Base-by-base conservation (phyloP, 2,888 invertebrate genomes). In the Oscheius myriophilus region DNA sequence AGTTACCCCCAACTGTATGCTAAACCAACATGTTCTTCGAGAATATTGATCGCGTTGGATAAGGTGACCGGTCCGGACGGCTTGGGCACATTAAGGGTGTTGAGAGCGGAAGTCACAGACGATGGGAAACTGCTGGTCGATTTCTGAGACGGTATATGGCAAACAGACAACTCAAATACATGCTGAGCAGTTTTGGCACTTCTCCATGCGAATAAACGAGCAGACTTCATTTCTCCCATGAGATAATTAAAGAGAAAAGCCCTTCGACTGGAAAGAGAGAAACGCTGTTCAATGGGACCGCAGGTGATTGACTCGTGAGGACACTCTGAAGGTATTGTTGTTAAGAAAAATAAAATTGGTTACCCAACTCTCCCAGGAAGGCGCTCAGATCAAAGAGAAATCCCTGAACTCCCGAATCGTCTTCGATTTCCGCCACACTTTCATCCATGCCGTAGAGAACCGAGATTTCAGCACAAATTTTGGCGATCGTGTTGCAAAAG, bases 371-470 rank as follows among this genome's bases (percentile, higher is more conserved):
- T 4, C 75, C 64, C 12, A 80, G 67, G 63, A 78, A 77, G 16
- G 78, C 75, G 61, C 77, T 77, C 33, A 80, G 70, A 66, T 80
- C 78, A 57, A 72, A 78, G 21, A 76, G 72, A 69, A 80, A 78
- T 23, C 76, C 70, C 12, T 62, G 49, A 11, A 76, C 41, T 49
- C 74, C 72, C 16, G 71, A 62, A 3, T 70, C 64, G n/a, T 62
- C 52, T 12, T 64, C 59, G 55, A 69, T 52, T 2, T 26, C 58
- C 14, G 64, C 39, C 1, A 78, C 73, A 21, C 18, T 52, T 41
- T 78, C 78, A 21, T 72, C 75, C 39, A 78, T 66, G 25, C 59
- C 69, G 46, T 72, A 75, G 18, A 75, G 67, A 25, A 52, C 59
- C 21, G 71, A 58, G 41, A 77, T 72, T 67, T 77, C 77, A 0